A percentile compares a stretch with the other conserved stretches of the same genome.
These are phyloP conservation scores for Lobophora halterata DNA, from an alignment of 2,888 invertebrate genomes.

Conservation along the genomic window DNA sequence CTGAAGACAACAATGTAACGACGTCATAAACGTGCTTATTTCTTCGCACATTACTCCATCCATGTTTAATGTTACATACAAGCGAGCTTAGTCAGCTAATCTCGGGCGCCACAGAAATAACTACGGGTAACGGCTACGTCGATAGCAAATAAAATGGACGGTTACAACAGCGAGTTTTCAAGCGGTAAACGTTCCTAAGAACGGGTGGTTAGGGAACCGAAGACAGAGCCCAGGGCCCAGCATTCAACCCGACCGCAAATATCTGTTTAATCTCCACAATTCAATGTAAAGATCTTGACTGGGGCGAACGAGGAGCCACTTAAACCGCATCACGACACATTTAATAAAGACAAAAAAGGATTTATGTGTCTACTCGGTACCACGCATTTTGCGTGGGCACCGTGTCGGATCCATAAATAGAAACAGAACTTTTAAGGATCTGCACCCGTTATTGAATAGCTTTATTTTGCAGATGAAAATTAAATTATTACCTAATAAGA, in stretches of 20 bases:
- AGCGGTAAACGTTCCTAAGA: conserved; percentile 33
- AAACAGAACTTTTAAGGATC: conserved; percentile 56
- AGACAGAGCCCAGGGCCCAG: no score
- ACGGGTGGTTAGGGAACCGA: conserved; percentile 31
- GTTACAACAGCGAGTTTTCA: conserved; percentile 31
- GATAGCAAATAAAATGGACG: conserved; percentile 46
- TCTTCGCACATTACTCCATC: conserved; percentile 10
- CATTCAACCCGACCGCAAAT: no score
- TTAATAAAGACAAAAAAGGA: conserved; percentile 21
- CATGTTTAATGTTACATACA: conserved; percentile 12
- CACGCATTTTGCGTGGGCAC: conserved; percentile 49
- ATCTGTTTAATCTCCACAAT: conserved; percentile 15
- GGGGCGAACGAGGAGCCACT: conserved; percentile 5
- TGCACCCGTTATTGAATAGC: conserved; percentile 51
- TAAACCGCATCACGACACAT: conserved; percentile 18
- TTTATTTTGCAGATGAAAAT: conserved; percentile 9
- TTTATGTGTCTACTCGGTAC: conserved; percentile 31
- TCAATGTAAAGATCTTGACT: conserved; percentile 15
- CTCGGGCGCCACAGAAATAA: conserved; percentile 35
- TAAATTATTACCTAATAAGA: no score
- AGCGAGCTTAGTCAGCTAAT: conserved; percentile 21
- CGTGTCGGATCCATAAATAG: conserved; percentile 42
- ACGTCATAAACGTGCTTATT: conserved; percentile 12
- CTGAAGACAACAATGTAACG: conserved; percentile 1
- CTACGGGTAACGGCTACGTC: conserved; percentile 39